phyloP scores from a whole-genome alignment of 2,888 invertebrate genomes.

The Adelphocoris suturalis region DNA sequence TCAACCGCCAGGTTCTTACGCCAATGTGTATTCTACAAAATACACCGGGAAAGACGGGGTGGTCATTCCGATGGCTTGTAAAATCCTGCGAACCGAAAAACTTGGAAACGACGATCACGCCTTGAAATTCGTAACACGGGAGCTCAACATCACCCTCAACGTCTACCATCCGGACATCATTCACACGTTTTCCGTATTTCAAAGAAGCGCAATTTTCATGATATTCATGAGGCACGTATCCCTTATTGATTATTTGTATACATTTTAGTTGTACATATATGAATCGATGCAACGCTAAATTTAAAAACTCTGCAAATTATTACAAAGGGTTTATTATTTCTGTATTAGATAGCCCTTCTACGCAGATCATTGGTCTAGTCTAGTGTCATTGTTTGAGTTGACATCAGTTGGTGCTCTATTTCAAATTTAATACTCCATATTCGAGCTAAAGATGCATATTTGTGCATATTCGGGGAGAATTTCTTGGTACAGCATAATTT shows the following conservation, averaged over 20 bases:
- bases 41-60: constrained; percentile 52
- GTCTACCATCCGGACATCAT: constrained; percentile 90
- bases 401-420: no score
- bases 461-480: no score
- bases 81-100: constrained; percentile 59
- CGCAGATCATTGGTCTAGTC: no score
- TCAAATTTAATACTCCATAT: no score
- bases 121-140: constrained; percentile 50
- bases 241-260: not conserved
- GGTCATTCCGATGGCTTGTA: constrained; percentile 58
- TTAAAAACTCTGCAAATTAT: no score
- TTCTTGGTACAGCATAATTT: no score
- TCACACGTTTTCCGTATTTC: constrained; percentile 87
- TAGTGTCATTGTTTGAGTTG: no score
- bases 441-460: no score
- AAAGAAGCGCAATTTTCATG: constrained; percentile 82
- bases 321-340: no score
- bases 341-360: no score
- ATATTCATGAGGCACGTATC: constrained; percentile 73
- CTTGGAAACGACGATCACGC: constrained; percentile 78
- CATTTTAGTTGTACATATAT: no score
- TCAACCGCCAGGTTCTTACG: constrained; percentile 34
- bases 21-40: constrained; percentile 59
- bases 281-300: no score
- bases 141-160: constrained; percentile 63